These are phyloP conservation scores for Anoura caudifer DNA, from an alignment of 2,113 vertebrate genomes.

Conservation along the genomic window DNA sequence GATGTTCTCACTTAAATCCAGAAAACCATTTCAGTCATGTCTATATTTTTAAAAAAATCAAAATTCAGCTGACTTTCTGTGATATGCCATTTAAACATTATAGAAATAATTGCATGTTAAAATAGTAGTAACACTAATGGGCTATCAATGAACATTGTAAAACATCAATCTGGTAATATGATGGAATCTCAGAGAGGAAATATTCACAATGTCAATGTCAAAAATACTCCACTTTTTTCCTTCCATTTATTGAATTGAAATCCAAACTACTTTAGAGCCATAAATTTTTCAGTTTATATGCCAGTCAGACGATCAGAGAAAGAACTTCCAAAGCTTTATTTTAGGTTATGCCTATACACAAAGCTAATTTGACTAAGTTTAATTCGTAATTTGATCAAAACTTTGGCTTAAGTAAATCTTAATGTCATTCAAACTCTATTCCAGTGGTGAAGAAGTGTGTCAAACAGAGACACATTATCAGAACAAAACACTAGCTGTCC, in stretches of 20 bases:
- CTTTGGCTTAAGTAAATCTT: background rate
- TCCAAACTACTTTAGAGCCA: conserved; percentile 4
- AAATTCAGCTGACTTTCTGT: conserved; percentile 17
- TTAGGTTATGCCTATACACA: background rate
- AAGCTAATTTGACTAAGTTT: conserved; percentile 15
- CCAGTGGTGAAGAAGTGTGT: background rate
- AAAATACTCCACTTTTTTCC: background rate
- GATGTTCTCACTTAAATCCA: background rate
- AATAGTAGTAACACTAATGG: background rate
- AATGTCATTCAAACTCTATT: conserved; percentile 3
- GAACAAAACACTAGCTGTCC: background rate
- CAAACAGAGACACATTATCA: background rate
- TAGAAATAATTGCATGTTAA: background rate
- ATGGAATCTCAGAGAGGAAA: background rate
- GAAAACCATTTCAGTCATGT: conserved; percentile 27
- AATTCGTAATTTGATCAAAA: background rate
- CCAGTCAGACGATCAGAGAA: background rate
- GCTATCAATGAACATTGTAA: background rate
- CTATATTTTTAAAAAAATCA: conserved; percentile 49
- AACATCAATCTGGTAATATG: background rate
- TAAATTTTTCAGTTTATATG: background rate
- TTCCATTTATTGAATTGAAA: conserved; percentile 33
- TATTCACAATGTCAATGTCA: background rate
- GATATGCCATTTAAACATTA: background rate
- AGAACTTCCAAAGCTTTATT: background rate